Evolutionary conservation across 2,113 vertebrate species (phyloP).

Genomic region (Peromyscus polionotus): DNA sequence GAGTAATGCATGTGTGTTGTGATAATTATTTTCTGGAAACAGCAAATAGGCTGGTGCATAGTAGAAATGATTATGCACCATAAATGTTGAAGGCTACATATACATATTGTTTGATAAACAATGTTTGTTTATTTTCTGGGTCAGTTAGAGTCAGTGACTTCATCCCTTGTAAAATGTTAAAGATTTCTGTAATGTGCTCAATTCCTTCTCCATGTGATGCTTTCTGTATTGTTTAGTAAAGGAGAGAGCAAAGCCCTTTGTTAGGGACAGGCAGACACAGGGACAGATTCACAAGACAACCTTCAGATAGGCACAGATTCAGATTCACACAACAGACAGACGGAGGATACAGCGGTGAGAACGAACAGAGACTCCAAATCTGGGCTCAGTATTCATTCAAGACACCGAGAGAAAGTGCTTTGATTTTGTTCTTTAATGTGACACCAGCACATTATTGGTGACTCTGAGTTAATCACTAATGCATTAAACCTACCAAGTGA

Average conservation of each 20-base stretch:
- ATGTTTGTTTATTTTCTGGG: background rate
- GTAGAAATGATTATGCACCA: background rate
- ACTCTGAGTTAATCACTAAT: background rate
- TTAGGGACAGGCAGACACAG: background rate
- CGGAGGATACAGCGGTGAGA: background rate
- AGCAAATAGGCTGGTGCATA: background rate
- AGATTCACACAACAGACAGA: background rate
- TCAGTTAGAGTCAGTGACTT: background rate
- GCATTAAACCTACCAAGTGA: background rate
- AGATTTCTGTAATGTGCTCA: background rate
- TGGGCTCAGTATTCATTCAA: background rate
- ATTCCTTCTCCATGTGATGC: background rate
- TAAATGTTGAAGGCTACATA: background rate
- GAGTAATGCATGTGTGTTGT: background rate
- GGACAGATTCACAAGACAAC: background rate
- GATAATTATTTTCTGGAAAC: background rate
- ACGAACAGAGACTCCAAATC: too few species aligned
- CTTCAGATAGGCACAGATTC: background rate
- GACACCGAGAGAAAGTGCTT: background rate
- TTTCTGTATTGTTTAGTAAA: background rate
- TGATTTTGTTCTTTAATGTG: background rate
- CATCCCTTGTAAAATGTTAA: background rate
- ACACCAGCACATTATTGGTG: background rate
- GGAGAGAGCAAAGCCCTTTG: background rate
- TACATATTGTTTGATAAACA: background rate